Percentiles rank a stretch among this genome's conserved stretches.
phyloP scores from a whole-genome alignment of 2,113 vertebrate species.

The Arenaria interpres region DNA sequence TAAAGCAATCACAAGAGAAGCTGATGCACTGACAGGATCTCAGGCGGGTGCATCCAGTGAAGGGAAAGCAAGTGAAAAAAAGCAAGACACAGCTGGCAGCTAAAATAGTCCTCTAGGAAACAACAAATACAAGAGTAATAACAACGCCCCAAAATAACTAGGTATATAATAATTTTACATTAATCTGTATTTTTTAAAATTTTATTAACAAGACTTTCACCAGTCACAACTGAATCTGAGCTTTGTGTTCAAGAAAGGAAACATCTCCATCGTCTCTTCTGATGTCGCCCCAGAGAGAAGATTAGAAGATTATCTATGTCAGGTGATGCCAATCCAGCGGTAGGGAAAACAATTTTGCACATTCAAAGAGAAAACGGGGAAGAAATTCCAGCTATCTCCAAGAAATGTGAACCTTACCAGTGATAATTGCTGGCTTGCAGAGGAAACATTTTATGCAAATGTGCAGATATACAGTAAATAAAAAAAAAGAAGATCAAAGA shows the following conservation, averaged over 20 bases:
- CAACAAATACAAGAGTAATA: background rate
- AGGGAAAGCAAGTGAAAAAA: background rate
- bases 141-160: background rate
- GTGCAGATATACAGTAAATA: conserved; percentile 4
- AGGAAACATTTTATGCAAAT: background rate
- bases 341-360: conserved; percentile 38
- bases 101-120: background rate
- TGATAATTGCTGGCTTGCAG: background rate
- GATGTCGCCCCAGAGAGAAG: conserved; percentile 59
- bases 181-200: background rate
- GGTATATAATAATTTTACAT: background rate
- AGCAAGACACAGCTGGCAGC: background rate
- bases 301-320: conserved; percentile 60
- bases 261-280: conserved; percentile 19
- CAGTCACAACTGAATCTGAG: background rate
- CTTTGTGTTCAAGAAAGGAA: conserved; percentile 15
- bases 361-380: conserved; percentile 1
- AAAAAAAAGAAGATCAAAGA: conserved; percentile 31
- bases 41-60: background rate
- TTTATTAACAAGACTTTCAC: background rate
- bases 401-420: background rate
- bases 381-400: conserved; percentile 20
- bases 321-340: background rate
- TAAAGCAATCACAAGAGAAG: background rate
- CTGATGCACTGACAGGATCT: background rate